Percentiles rank a stretch among this genome's conserved stretches.
Evolutionary conservation across 2,797 vertebrate species (phyloP).

Genomic region (Melanotaenia parkinsoni): DNA sequence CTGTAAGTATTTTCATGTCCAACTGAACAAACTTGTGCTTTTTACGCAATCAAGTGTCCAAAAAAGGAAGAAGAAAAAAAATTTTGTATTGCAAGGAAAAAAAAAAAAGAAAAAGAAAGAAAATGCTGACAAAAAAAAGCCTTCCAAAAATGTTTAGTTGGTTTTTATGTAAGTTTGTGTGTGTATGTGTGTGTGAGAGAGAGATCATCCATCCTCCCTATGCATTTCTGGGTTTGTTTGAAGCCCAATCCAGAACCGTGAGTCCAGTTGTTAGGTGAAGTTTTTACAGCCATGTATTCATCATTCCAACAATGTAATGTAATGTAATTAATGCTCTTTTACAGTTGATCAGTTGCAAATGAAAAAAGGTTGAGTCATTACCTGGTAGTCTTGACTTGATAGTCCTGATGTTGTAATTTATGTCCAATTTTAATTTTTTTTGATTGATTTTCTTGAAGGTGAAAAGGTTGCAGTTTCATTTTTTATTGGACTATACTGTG

Average conservation of each 20-base stretch:
- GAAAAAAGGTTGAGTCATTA: neutral
- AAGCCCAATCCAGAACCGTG: constrained; percentile 60
- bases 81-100: constrained; percentile 70
- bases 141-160: constrained; percentile 77
- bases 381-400: neutral
- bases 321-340: neutral
- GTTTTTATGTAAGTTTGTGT: constrained; percentile 48
- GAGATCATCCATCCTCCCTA: constrained; percentile 83
- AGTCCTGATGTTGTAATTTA: neutral
- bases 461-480: neutral
- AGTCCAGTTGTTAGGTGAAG: neutral
- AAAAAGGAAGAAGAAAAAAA: constrained; percentile 42
- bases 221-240: constrained; percentile 87
- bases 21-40: constrained; percentile 73
- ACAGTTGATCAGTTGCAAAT: neutral
- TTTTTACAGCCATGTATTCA: neutral
- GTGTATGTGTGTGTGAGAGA: constrained; percentile 67
- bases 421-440: neutral
- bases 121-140: constrained; percentile 55
- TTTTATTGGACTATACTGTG: neutral
- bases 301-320: neutral
- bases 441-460: neutral
- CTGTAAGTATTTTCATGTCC: constrained; percentile 80
- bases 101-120: constrained; percentile 31
- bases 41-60: constrained; percentile 81